Percentiles rank a stretch among this genome's conserved stretches.
These are phyloP conservation scores for Uloborus plumipes DNA, from an alignment of 2,888 invertebrate species.

Conservation along the genomic window DNA sequence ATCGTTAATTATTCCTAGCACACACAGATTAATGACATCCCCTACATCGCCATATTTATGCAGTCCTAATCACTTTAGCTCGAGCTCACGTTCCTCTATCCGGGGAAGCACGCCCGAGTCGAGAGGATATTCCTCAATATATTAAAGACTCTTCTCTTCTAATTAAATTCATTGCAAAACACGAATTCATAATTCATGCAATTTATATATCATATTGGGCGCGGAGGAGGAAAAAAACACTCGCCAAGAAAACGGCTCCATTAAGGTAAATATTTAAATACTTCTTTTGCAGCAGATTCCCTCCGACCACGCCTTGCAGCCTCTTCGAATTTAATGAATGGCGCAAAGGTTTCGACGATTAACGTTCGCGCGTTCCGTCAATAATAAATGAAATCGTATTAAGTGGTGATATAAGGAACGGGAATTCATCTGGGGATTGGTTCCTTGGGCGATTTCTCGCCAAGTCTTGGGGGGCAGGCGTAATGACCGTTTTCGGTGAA, in stretches of 20 bases:
- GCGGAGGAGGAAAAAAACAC: conserved; percentile 43
- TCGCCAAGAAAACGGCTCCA: conserved; percentile 53
- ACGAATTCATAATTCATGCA: conserved; percentile 54
- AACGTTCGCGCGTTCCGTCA: conserved; percentile 50
- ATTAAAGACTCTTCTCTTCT: conserved; percentile 43
- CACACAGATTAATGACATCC: neutral
- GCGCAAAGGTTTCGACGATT: conserved; percentile 50
- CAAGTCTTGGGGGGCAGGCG: conserved; percentile 36
- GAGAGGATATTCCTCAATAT: conserved; percentile 38
- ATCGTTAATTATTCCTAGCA: too few species aligned
- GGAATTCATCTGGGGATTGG: conserved; percentile 41
- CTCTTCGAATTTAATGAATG: conserved; percentile 60
- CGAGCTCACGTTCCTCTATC: conserved; percentile 56
- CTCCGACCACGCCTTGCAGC: conserved; percentile 50
- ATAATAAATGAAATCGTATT: conserved; percentile 64
- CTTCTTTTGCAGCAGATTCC: conserved; percentile 45
- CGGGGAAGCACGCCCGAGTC: conserved; percentile 16
- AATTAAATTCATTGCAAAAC: conserved; percentile 57
- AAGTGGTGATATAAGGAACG: conserved; percentile 23
- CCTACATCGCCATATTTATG: conserved; percentile 3
- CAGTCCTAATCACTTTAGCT: conserved; percentile 12
- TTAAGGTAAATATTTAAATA: conserved; percentile 63
- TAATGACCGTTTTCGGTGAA: conserved; percentile 60
- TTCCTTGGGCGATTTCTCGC: conserved; percentile 57
- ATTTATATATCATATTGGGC: conserved; percentile 49